Conservation (phyloP, 2,888 invertebrate species). For the Ferdinandea cuprea region DNA sequence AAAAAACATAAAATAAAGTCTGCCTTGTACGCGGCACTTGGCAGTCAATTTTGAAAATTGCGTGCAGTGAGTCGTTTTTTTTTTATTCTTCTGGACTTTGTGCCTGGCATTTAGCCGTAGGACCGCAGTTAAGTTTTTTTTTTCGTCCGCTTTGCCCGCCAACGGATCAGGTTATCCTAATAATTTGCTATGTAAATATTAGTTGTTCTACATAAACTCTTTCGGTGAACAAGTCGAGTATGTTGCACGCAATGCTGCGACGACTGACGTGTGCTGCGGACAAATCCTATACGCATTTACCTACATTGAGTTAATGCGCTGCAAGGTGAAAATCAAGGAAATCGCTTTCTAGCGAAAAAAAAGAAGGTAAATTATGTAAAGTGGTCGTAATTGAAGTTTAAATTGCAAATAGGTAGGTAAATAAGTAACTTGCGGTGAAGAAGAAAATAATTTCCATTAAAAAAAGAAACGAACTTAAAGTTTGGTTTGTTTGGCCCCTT, state of each 20-base stretch:
- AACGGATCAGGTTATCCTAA: constrained; percentile 67
- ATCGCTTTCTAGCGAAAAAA: constrained; percentile 18
- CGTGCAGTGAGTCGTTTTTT: constrained; percentile 51
- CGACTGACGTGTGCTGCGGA: constrained; percentile 46
- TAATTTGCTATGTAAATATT: constrained; percentile 75
- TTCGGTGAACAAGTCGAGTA: constrained; percentile 63
- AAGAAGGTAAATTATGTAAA: neutral
- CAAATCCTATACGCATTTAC: constrained; percentile 56
- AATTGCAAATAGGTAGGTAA: too few species aligned
- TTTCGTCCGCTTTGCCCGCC: constrained; percentile 6
- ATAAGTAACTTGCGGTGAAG: too few species aligned
- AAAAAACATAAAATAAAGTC: neutral
- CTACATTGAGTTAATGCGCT: constrained; percentile 12
- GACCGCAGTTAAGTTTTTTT: constrained; percentile 13
- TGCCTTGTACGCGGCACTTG: constrained; percentile 50
- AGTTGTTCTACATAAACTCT: constrained; percentile 74
- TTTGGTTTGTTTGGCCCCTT: too few species aligned
- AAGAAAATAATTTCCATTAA: too few species aligned
- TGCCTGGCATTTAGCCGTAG: constrained; percentile 37
- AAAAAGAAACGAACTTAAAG: too few species aligned
- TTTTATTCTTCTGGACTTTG: constrained; percentile 1
- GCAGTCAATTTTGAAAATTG: constrained; percentile 62
- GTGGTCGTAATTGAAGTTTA: too few species aligned
- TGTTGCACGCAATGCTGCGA: constrained; percentile 60
- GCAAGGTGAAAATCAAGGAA: constrained; percentile 39